Evolutionary conservation across 2,113 vertebrate genomes (phyloP), one percentile per base, ranked within the genome.

Genomic region (Chlorodrepanis virens): DNA sequence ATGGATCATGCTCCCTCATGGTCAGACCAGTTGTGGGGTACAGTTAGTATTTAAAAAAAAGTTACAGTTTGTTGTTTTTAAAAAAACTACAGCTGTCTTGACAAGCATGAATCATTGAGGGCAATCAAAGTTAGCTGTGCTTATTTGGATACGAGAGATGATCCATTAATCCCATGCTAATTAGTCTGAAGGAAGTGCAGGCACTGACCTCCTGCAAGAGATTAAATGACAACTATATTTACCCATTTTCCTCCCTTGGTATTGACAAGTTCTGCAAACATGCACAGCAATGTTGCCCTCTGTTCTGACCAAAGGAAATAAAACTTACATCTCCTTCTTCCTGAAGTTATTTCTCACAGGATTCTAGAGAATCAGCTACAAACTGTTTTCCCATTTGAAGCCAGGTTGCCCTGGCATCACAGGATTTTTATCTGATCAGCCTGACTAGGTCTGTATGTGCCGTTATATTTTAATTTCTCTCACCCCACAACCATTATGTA

Each of bases 141-240:
- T 42, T 67, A 93, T 93, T 91, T 85, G 90, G 81, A 77, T 87
- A 92, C 67, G 64, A 93, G 77, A 97, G 94, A 97, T 93, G 92
- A 95, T 68, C 83, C 70, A 94, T 72, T 96, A 97, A 96, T 95
- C 89, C 93, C n/a, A 5, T 21, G 76, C 59, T 96, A 97, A 96
- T 96, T 93, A 96, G 67, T 65, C 82, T 95, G 56, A 85, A 91
- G 94, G 90, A 92, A 94, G 78, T 87, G 93, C 67, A 93, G 65
- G 92, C 69, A 59, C 70, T 97, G 95, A 97, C 84, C 92, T 97
- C 94, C 87, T 71, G 31, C 67, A 65, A 90, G 94, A 97, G 92
- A 95, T 97, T 97, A 97, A 88, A 95, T 79, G 93, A 84, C 82
- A 96, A 85, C 78, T 97, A 96, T 95, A 94, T 93, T 97, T 95